Conservation (phyloP, 2,888 invertebrate genomes). For the Drosophila kanekoi region DNA sequence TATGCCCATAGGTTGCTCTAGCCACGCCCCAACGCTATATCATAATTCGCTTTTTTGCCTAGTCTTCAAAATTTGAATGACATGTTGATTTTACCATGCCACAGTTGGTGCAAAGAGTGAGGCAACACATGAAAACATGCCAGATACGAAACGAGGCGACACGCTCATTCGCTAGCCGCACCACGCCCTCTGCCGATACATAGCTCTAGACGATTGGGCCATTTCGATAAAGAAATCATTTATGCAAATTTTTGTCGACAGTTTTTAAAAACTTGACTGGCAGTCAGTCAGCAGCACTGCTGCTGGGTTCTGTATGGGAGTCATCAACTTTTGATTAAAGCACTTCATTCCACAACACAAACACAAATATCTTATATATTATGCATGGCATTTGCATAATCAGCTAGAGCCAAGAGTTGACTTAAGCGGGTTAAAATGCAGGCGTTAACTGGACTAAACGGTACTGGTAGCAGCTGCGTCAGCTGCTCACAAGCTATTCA, state of each 20-base stretch:
- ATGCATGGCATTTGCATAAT: constrained; percentile 54
- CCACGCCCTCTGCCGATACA: constrained; percentile 58
- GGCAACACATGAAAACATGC: constrained; percentile 40
- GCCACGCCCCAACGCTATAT: constrained; percentile 49
- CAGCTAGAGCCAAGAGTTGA: constrained; percentile 19
- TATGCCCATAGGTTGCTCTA: constrained; percentile 6
- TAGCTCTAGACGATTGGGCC: constrained; percentile 62
- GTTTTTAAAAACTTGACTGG: constrained; percentile 43
- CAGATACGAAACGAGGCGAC: constrained; percentile 16
- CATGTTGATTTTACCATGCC: constrained; percentile 62
- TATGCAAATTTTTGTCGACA: constrained; percentile 71
- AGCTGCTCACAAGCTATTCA: constrained; percentile 15
- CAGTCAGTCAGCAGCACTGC: constrained; percentile 13
- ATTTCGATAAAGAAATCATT: constrained; percentile 78
- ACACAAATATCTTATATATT: constrained; percentile 35
- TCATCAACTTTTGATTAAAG: constrained; percentile 44
- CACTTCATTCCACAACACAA: constrained; percentile 34
- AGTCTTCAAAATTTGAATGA: constrained; percentile 49
- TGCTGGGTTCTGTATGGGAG: constrained; percentile 20
- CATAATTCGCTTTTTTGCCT: constrained; percentile 14
- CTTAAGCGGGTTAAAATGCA: constrained; percentile 55
- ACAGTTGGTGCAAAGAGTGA: constrained; percentile 41
- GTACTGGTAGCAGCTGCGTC: constrained; percentile 22
- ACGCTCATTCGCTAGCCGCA: constrained; percentile 53
- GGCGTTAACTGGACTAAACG: constrained; percentile 55